phyloP scores from a whole-genome alignment of 2,113 vertebrate genomes.

The Pterophyllum scalare region DNA sequence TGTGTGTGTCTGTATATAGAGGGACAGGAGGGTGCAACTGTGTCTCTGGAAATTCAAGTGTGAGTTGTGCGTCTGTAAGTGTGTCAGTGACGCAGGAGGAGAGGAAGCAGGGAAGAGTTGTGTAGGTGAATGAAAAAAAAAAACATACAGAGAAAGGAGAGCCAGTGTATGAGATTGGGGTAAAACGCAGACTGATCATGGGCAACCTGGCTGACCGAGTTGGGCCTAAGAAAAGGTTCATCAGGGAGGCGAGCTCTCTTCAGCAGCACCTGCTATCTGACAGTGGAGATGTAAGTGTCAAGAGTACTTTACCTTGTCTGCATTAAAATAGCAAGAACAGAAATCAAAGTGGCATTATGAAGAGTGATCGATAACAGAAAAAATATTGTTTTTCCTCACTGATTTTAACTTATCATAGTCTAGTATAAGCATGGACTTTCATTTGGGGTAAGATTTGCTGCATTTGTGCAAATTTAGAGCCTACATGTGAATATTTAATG shows the following conservation, averaged over 20 bases:
- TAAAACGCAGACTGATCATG: constrained; percentile 65
- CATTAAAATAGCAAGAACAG: neutral
- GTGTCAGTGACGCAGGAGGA: constrained; percentile 71
- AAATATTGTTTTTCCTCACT: neutral
- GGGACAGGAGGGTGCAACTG: constrained; percentile 29
- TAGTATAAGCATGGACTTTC: neutral
- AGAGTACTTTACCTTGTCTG: neutral
- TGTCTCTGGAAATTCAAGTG: constrained; percentile 55
- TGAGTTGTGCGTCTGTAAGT: constrained; percentile 53
- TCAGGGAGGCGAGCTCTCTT: constrained; percentile 69
- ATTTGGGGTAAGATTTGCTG: neutral
- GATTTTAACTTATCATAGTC: neutral
- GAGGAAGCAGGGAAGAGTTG: constrained; percentile 38
- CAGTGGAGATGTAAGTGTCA: constrained; percentile 76
- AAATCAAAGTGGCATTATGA: neutral
- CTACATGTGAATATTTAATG: neutral
- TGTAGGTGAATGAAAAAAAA: constrained; percentile 51
- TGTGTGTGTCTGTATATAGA: constrained; percentile 2
- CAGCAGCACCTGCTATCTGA: constrained; percentile 79
- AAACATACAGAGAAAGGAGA: constrained; percentile 15
- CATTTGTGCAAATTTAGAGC: neutral
- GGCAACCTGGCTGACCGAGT: constrained; percentile 79
- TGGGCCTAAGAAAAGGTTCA: constrained; percentile 68
- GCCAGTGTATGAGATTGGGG: constrained; percentile 27
- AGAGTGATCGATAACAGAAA: neutral